phyloP scores from a whole-genome alignment of 2,888 invertebrate genomes.

The Tachina grossa region DNA sequence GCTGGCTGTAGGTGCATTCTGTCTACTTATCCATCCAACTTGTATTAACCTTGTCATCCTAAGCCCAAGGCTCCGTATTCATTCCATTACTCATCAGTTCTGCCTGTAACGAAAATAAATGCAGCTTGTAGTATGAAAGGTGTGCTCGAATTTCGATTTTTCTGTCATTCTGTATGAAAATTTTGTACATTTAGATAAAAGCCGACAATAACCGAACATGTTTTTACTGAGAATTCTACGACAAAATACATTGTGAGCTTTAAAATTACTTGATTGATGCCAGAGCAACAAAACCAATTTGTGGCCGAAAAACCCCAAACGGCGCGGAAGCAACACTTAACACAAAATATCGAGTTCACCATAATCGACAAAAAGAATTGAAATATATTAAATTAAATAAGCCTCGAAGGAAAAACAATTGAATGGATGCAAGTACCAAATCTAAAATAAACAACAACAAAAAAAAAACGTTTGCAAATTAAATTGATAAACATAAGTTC shows the following conservation, averaged over 20 bases:
- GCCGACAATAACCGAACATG: background rate
- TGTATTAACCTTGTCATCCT: too few relatives aligned
- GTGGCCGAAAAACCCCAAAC: slow-evolving; percentile 41
- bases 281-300: slow-evolving; percentile 56
- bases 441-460: slow-evolving; percentile 56
- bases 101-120: too few relatives aligned
- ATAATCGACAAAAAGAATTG: background rate
- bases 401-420: slow-evolving; percentile 59
- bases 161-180: too few relatives aligned
- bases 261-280: slow-evolving; percentile 65
- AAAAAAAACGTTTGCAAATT: slow-evolving; percentile 57
- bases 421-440: slow-evolving; percentile 53
- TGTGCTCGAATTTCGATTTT: too few relatives aligned
- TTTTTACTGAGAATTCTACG: slow-evolving; percentile 8
- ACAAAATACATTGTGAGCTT: slow-evolving; percentile 28
- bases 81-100: too few relatives aligned
- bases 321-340: slow-evolving; percentile 33
- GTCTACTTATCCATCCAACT: too few relatives aligned
- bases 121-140: too few relatives aligned
- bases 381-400: slow-evolving; percentile 56
- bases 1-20: too few relatives aligned
- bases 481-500: slow-evolving; percentile 60
- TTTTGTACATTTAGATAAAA: background rate
- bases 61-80: too few relatives aligned
- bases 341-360: slow-evolving; percentile 4